Base-by-base conservation (phyloP, 2,888 invertebrate genomes). In the Stegophylla sp. region DNA sequence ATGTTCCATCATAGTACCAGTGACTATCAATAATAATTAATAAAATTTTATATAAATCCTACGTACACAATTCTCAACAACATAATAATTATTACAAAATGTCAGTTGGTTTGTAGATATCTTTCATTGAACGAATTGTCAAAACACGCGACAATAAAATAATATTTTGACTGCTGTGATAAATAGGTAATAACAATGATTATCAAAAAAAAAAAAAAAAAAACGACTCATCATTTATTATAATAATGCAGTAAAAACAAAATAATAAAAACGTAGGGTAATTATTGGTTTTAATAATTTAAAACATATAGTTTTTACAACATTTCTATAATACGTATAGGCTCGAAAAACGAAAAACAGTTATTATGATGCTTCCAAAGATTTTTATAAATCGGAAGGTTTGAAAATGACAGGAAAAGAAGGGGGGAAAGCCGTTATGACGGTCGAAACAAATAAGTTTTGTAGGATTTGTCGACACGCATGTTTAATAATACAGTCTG, bases 381-480 rank as follows among this genome's bases (percentile, higher is more conserved):
- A 53, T 9, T 0, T 61, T 26, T 23, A 43, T 13, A 10, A 28
- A 41, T 43, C 15, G 43, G 26, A 26, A 59, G 23, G 9, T 59
- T 59, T 59, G 43, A 72, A 43, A 9, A 4, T 12, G n/a, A 26
- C 2, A 26, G 23, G 26, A 43, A 4, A 20, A 20, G n/a, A 64
- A 43, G 26, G 26, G 12, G 45, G 9, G 51, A 41, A n/a, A 7
- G n/a, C n/a, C 4, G n/a, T 66, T 41, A 53, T 41, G 13, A 51
- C 20, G 13, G 53, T 59, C 45, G 45, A 66, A 69, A 77, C 48
- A 77, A 77, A 77, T 28, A 77, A 45, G 26, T 67, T 48, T 20
- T 69, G 7, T 69, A 2, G 28, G 48, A 59, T 77, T 56, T 69
- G 67, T 69, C 59, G 48, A 45, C 77, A 67, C 20, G 20, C 77